These are phyloP conservation scores for Sebastes diploproa DNA, from an alignment of 2,797 vertebrate genomes.

Conservation along the genomic window DNA sequence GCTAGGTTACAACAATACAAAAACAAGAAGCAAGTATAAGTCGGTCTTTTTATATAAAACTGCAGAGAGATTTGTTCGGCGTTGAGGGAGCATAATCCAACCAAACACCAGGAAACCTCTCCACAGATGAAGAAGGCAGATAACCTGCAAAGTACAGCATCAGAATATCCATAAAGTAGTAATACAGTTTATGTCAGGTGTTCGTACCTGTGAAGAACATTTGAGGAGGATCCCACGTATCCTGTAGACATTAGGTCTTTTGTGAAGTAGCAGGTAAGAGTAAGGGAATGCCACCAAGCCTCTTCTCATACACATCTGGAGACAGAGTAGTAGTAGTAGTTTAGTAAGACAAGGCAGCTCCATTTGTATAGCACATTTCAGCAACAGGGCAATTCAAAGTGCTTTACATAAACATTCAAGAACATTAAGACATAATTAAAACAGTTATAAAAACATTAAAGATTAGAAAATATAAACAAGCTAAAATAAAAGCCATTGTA, in stretches of 20 bases:
- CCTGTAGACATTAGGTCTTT: constrained; percentile 70
- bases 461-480: too few relatives aligned
- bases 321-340: background rate
- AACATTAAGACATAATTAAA: too few relatives aligned
- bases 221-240: constrained; percentile 57
- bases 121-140: background rate
- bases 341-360: too few relatives aligned
- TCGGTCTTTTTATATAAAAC: background rate
- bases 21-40: background rate
- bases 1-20: background rate
- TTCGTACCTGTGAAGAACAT: constrained; percentile 72
- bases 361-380: too few relatives aligned
- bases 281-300: constrained; percentile 76
- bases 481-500: too few relatives aligned
- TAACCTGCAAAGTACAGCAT: background rate
- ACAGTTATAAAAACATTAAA: too few relatives aligned
- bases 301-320: constrained; percentile 77
- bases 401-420: too few relatives aligned
- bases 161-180: background rate
- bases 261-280: constrained; percentile 66
- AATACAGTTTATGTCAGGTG: background rate
- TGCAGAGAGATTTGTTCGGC: accelerated
- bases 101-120: background rate
- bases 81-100: background rate
- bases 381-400: too few relatives aligned